Conservation (phyloP, 2,113 vertebrate species). For the Motacilla alba region DNA sequence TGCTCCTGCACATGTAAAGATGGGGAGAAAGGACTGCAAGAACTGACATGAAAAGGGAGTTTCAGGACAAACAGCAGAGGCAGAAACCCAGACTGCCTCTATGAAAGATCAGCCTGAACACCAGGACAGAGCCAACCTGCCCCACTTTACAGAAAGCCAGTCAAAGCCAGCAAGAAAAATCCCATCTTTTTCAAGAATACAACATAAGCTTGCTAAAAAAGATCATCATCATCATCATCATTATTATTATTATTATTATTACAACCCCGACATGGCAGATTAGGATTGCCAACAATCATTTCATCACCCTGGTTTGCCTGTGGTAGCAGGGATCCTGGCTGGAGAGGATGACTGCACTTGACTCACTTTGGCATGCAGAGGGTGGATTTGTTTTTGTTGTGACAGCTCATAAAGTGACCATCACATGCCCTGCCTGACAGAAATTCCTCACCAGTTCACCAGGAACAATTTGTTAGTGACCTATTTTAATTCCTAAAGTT, state of each 20-base stretch:
- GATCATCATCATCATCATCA: background rate
- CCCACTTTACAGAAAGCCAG: background rate
- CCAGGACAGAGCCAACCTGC: background rate
- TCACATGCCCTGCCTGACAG: background rate
- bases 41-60: background rate
- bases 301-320: background rate
- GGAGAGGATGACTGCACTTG: background rate
- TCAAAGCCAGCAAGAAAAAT: background rate
- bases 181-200: background rate
- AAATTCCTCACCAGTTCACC: background rate
- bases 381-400: background rate
- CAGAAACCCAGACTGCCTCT: background rate
- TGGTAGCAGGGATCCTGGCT: background rate
- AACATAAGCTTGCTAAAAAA: background rate
- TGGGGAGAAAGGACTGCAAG: background rate
- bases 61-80: background rate
- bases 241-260: background rate
- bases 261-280: background rate
- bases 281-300: background rate
- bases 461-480: background rate
- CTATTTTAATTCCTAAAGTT: background rate
- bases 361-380: background rate
- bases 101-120: background rate
- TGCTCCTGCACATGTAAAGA: background rate
- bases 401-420: background rate